phyloP scores from a whole-genome alignment of 2,113 vertebrate species.

The Callocephalon fimbriatum region DNA sequence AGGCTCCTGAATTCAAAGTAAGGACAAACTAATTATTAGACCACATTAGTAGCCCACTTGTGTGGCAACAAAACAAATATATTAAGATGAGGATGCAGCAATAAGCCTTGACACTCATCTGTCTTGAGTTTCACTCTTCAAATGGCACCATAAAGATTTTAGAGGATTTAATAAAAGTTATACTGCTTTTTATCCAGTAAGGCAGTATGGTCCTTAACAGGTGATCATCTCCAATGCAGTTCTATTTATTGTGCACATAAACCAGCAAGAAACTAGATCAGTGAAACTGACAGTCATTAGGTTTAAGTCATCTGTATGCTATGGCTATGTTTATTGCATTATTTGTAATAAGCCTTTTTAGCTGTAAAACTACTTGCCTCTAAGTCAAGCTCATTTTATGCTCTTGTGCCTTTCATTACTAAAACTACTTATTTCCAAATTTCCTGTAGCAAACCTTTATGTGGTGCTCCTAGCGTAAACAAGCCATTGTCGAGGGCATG shows the following conservation, averaged over 20 bases:
- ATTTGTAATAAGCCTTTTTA: background rate
- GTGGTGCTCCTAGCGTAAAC: constrained; percentile 93
- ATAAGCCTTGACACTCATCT: background rate
- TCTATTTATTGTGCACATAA: background rate
- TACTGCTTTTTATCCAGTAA: background rate
- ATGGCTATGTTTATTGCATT: fast-evolving
- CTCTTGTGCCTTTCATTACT: background rate
- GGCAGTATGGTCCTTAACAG: background rate
- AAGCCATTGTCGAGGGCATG: constrained; percentile 95
- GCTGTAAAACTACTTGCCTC: background rate
- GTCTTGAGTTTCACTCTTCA: background rate
- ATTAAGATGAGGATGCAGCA: background rate
- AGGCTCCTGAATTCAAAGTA: background rate
- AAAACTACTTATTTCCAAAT: background rate
- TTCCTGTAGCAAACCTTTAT: constrained; percentile 77
- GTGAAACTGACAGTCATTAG: constrained; percentile 3
- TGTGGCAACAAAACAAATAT: background rate
- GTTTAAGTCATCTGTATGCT: background rate
- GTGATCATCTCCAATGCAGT: background rate
- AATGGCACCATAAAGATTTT: background rate
- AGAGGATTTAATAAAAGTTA: background rate
- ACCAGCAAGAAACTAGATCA: background rate
- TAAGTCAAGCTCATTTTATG: background rate
- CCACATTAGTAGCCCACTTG: background rate
- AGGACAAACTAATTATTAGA: background rate